Percentiles rank a stretch among this genome's conserved stretches.
These are phyloP conservation scores for Sphenopsis melanotis DNA, from an alignment of 2,797 vertebrate species.

Conservation along the genomic window DNA sequence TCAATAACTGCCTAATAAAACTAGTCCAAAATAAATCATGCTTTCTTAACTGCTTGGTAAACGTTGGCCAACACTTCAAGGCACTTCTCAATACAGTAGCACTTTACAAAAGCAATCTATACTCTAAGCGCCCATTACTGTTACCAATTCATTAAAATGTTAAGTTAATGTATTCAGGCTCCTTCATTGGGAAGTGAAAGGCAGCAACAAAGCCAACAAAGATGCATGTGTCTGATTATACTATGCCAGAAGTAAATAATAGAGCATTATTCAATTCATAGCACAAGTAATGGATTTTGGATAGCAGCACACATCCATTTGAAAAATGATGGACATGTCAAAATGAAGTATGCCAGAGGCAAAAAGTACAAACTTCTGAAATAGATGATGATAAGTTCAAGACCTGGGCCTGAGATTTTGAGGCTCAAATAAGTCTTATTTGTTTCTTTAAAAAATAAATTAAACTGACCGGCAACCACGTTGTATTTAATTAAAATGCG, in stretches of 20 bases:
- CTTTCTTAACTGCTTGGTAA: conserved; percentile 25
- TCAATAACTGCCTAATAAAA: conserved; percentile 49
- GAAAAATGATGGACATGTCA: conserved; percentile 13
- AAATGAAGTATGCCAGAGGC: not conserved
- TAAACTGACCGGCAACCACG: not conserved
- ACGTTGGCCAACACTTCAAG: not conserved
- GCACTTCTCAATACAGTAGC: conserved; percentile 30
- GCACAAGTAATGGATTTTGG: conserved; percentile 26
- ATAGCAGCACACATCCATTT: not conserved
- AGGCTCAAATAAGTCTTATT: not conserved
- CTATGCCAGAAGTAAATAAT: conserved; percentile 9
- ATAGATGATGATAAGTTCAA: not conserved
- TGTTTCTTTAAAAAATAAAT: not conserved
- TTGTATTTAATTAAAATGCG: not conserved
- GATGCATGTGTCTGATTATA: conserved; percentile 3
- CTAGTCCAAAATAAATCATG: conserved; percentile 12
- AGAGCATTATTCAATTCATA: not conserved
- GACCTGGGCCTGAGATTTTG: not conserved
- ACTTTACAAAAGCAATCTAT: not conserved
- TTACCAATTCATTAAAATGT: conserved; percentile 29
- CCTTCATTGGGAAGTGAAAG: conserved; percentile 11
- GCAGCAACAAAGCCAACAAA: not conserved
- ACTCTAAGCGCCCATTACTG: not conserved
- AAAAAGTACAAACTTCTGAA: not conserved
- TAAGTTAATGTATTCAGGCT: not conserved